These are phyloP conservation scores for Lathamus discolor DNA, from an alignment of 2,113 vertebrate species.

Conservation along the genomic window DNA sequence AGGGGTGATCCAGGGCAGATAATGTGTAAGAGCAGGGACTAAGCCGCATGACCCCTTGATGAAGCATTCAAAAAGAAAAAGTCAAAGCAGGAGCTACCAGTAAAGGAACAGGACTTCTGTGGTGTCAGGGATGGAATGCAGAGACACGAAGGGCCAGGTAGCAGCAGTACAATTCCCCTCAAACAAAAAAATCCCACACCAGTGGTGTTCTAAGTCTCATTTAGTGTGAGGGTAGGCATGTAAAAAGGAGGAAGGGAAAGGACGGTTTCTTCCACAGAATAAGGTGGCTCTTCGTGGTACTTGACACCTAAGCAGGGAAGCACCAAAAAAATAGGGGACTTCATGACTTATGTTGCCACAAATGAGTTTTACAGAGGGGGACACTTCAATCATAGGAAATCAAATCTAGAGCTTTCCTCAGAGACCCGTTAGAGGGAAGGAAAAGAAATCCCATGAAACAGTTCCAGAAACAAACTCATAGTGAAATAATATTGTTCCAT, in stretches of 20 bases:
- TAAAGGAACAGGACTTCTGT: not conserved
- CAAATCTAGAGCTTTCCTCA: conserved; percentile 10
- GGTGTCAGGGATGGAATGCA: not conserved
- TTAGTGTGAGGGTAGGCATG: rapidly evolving
- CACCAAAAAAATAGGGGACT: not conserved
- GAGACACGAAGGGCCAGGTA: not conserved
- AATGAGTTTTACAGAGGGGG: not conserved
- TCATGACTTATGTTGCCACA: not conserved
- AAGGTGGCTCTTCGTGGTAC: not conserved
- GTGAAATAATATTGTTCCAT: not conserved
- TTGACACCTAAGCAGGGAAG: not conserved
- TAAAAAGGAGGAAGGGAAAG: not conserved
- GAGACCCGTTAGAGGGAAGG: not conserved
- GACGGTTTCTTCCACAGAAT: not conserved
- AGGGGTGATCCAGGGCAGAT: not conserved
- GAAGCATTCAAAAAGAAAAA: not conserved
- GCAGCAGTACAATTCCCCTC: not conserved
- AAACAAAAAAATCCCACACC: not conserved
- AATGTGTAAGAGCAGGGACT: not conserved
- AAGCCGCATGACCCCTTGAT: not conserved
- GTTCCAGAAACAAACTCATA: conserved; percentile 48
- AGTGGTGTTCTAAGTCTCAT: not conserved
- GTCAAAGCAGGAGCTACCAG: not conserved
- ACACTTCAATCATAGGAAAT: conserved; percentile 11
- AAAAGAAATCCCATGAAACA: not conserved